Evolutionary conservation across 2,888 invertebrate species (phyloP), one percentile per base, ranked within the genome.

Genomic region (Quadriops clusia): DNA sequence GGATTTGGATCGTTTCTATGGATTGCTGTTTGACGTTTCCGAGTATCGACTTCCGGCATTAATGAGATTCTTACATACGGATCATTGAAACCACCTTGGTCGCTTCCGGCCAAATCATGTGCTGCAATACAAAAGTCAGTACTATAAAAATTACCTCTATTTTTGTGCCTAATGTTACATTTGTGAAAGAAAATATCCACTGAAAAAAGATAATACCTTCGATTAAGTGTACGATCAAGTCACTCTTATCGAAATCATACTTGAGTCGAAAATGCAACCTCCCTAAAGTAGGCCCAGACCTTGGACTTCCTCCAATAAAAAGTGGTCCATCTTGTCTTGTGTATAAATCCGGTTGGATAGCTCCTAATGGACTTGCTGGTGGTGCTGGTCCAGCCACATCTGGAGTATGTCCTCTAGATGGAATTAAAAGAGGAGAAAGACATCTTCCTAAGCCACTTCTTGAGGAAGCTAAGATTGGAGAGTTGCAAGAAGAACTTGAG

Each of bases 181-280:
- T n/a, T n/a, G n/a, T n/a, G n/a, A n/a, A n/a, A n/a, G n/a, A n/a
- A n/a, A n/a, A n/a, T n/a, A n/a, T n/a, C n/a, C n/a, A 25, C 18
- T 12, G 18, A 29, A 17, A 23, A 20, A 24, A 35, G 30, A 28
- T 8, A 31, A 31, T 52, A 84, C 85, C 85, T 76, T 90, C 89
- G 60, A 90, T 89, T 42, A 90, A 67, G 63, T 90, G 87, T n/a
- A 89, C 81, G 42, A 86, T 79, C 43, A 91, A 67, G 58, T 91
- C 90, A 9, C 87, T 89, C 40, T 84, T 71, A 56, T 89, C 82
- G 51, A 87, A 87, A 62, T 90, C 90, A 52, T 90, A 91, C 49
- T 81, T 85, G 33, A 90, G 65, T 31, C 86, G 69, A 44, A 89
- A 70, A 53, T 90, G 90, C 40, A 91, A 69, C 37, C 85, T 70